phyloP scores from a whole-genome alignment of 2,888 invertebrate species.

The Stramonita haemastoma region DNA sequence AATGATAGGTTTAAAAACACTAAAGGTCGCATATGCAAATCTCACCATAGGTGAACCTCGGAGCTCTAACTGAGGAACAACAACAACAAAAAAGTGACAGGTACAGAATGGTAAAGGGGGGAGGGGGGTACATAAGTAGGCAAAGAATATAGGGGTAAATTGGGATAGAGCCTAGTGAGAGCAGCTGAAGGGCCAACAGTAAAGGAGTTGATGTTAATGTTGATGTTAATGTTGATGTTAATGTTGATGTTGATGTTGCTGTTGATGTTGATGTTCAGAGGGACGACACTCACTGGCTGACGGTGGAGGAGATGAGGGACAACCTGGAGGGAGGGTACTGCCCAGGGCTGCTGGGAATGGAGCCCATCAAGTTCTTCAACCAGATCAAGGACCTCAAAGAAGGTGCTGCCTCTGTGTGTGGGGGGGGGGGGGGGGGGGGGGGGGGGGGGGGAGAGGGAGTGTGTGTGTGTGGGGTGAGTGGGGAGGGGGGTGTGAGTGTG shows the following conservation, averaged over 20 bases:
- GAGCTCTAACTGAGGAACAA: no score
- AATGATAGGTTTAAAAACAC: no score
- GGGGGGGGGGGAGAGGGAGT: neutral
- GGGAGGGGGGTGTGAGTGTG: conserved; percentile 1
- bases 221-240: neutral
- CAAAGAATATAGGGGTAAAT: no score
- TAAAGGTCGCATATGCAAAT: no score
- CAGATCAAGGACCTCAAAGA: conserved; percentile 54
- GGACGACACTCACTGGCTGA: conserved; percentile 62
- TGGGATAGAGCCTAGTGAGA: no score
- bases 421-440: neutral
- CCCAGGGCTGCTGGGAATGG: conserved; percentile 67
- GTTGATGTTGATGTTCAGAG: neutral
- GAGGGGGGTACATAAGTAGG: no score
- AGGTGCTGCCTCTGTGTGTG: conserved; percentile 41
- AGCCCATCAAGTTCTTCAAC: conserved; percentile 66
- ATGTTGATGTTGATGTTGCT: no score
- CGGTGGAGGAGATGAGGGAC: conserved; percentile 64
- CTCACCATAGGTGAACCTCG: no score
- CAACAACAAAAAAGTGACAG: no score
- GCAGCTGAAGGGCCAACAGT: no score
- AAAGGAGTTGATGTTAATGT: no score
- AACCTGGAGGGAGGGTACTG: conserved; percentile 52
- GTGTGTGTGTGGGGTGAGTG: neutral
- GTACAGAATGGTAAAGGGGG: no score